Evolutionary conservation across 2,797 vertebrate species (phyloP).

Genomic region (Cyprinella venusta): DNA sequence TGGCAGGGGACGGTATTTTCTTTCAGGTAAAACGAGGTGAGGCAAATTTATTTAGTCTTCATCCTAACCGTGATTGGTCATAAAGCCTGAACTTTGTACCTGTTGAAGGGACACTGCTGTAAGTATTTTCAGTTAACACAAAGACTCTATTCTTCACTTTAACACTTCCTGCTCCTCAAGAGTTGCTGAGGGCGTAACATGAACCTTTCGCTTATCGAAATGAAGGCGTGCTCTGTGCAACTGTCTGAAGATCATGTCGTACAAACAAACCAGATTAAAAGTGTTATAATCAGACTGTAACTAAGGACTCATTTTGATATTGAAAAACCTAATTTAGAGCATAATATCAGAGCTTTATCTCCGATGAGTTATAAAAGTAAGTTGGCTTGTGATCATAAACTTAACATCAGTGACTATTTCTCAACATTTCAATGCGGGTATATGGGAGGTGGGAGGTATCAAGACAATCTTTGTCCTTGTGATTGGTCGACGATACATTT

Average conservation of each 20-base stretch:
- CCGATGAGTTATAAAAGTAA: constrained; percentile 9
- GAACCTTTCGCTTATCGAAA: constrained; percentile 27
- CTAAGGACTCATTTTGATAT: constrained; percentile 2
- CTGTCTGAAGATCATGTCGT: neutral
- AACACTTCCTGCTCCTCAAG: constrained; percentile 42
- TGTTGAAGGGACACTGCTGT: neutral
- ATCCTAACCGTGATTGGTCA: constrained; percentile 26
- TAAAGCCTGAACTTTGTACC: constrained; percentile 56
- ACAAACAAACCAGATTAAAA: neutral
- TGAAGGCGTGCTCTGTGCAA: neutral
- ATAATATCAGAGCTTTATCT: constrained; percentile 18
- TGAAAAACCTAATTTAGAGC: constrained; percentile 29
- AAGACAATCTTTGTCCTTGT: neutral
- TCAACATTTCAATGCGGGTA: constrained; percentile 1
- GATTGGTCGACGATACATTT: neutral
- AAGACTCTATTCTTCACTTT: constrained; percentile 28
- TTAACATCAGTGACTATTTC: neutral
- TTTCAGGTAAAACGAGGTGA: constrained; percentile 47
- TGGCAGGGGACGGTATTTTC: constrained; percentile 28
- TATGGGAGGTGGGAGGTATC: constrained; percentile 15
- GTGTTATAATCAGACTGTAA: neutral
- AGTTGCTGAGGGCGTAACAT: constrained; percentile 10
- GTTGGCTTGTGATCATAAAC: constrained; percentile 7
- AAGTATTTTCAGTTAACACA: constrained; percentile 25
- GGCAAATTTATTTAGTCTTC: constrained; percentile 22